Conservation (phyloP, 2,113 vertebrate genomes). For the Gopherus evgoodei region DNA sequence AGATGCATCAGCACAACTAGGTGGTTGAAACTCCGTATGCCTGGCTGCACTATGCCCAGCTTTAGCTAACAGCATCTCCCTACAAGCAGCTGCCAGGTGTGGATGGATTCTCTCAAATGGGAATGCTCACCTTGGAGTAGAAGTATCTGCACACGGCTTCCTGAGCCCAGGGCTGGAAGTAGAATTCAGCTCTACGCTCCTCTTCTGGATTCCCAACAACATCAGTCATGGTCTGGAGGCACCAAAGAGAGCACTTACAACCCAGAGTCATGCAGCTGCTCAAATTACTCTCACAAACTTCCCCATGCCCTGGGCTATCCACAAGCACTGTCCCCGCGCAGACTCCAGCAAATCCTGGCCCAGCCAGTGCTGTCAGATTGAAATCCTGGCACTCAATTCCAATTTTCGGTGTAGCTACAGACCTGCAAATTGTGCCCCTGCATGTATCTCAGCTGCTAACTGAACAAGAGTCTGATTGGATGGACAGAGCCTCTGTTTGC, state of each 20-base stretch:
- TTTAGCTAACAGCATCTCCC: fast-evolving
- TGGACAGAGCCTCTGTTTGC: not conserved
- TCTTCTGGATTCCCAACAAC: slow-evolving; percentile 98
- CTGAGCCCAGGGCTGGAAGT: slow-evolving; percentile 99
- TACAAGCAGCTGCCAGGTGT: fast-evolving
- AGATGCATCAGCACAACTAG: not conserved
- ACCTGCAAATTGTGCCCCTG: slow-evolving; percentile 34
- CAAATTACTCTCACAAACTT: not conserved
- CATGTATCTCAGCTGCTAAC: slow-evolving; percentile 29
- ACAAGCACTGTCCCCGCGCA: not conserved
- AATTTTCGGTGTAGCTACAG: not conserved
- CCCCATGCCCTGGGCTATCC: not conserved
- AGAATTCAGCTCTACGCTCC: slow-evolving; percentile 96
- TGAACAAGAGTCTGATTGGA: not conserved
- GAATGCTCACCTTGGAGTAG: slow-evolving; percentile 91
- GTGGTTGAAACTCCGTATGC: not conserved
- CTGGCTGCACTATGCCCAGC: fast-evolving
- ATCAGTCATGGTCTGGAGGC: slow-evolving; percentile 94
- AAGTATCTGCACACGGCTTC: slow-evolving; percentile 98
- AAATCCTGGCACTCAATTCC: not conserved
- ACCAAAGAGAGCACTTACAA: slow-evolving; percentile 21
- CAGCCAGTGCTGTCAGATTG: not conserved
- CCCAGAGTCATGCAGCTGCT: not conserved
- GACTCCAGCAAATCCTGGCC: not conserved
- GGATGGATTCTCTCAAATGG: fast-evolving